Conservation (phyloP, 2,888 invertebrate species). For the Lingula anatina region DNA sequence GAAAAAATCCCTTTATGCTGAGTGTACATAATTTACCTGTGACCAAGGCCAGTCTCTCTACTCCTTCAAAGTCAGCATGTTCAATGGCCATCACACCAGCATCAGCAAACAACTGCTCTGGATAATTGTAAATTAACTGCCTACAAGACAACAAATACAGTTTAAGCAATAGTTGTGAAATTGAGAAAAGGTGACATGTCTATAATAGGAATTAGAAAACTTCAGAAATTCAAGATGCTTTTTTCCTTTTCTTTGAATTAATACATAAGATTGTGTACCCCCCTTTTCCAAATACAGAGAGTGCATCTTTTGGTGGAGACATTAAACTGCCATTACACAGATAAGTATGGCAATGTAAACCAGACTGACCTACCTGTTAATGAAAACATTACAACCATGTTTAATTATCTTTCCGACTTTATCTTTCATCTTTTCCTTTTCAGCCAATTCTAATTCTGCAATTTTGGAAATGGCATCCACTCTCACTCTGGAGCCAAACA, state of each 20-base stretch:
- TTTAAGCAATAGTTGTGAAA: not conserved
- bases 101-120: constrained; percentile 98
- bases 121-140: constrained; percentile 99
- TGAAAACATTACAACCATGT: constrained; percentile 95
- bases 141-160: constrained; percentile 52
- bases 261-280: too few relatives aligned
- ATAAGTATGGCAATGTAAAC: too few relatives aligned
- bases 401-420: constrained; percentile 94
- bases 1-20: not conserved
- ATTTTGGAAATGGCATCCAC: constrained; percentile 67
- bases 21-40: constrained; percentile 62
- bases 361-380: constrained; percentile 67
- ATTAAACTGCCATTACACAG: not conserved
- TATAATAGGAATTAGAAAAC: too few relatives aligned
- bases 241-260: too few relatives aligned
- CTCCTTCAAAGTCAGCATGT: constrained; percentile 99
- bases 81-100: constrained; percentile 98
- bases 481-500: constrained; percentile 86
- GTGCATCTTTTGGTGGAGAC: too few relatives aligned
- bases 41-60: constrained; percentile 92
- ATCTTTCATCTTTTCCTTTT: constrained; percentile 99
- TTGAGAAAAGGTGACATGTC: not conserved
- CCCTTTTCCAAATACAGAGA: too few relatives aligned
- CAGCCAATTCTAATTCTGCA: constrained; percentile 93
- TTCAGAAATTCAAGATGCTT: too few relatives aligned